Evolutionary conservation across 2,113 vertebrate genomes (phyloP), one percentile per base, ranked within the genome.

Genomic region (Acrocephalus arundinaceus): DNA sequence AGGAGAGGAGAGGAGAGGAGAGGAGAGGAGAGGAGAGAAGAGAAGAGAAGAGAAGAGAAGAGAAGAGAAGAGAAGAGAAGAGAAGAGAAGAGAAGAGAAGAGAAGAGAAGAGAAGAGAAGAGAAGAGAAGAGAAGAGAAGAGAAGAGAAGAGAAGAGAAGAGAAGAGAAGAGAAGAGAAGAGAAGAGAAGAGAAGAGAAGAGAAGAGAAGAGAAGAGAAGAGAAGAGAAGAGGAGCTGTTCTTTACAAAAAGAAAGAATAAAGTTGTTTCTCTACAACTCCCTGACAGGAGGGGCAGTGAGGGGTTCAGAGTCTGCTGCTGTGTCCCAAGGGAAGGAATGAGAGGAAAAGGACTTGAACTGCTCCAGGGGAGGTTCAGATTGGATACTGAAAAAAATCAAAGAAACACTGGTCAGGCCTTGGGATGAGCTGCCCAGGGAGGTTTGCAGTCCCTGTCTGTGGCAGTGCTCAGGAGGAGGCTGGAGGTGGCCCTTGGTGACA

Each of bases 241-340:
- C 10, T 54, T n/a, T 37, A 46, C 5, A 33, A 22, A 70, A 54
- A 39, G 12, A 33, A 77, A 15, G 17, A 76, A 59, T 17, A 16
- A 79, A 71, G 8, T n/a, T n/a, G 0, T 48, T 63, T 71, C 13
- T 79, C 13, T 48, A 10, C 37, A 45, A 7, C 3, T 52, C 11
- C 5, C 35, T 37, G 25, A 2, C n/a, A 54, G 23, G 41, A 35
- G 23, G 48, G 19, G 23, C 37, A 62, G 10, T 28, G 33, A 20
- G 28, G 15, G 6, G 15, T 1, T 48, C 1, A 1, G 41, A 8
- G n/a, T 87, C 49, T 87, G 22, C 49, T 63, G 19, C 9, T 0
- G 0, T 30, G 11, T 48, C 23, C 13, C 43, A 35, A 22, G 58
- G 1, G 13, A 57, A 25, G 10, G 21, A 19, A 25, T 2, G 30